Conservation (phyloP, 2,113 vertebrate genomes). For the Nibea coibor region DNA sequence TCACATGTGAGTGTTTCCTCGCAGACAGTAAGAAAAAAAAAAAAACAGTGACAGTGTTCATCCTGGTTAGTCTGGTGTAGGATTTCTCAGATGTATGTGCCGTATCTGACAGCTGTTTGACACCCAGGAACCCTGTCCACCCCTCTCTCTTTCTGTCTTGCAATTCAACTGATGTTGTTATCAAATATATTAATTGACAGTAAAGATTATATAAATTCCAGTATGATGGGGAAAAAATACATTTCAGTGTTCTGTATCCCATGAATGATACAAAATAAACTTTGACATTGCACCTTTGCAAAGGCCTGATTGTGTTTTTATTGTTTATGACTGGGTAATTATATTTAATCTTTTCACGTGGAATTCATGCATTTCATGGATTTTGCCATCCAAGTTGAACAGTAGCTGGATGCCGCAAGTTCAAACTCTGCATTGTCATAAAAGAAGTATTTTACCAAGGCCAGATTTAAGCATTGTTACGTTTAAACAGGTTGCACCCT, state of each 20-base stretch:
- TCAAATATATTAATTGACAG: slow-evolving; percentile 77
- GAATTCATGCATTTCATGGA: neutral
- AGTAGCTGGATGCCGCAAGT: neutral
- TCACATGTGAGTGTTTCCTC: slow-evolving; percentile 18
- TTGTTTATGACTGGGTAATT: neutral
- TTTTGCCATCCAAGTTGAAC: neutral
- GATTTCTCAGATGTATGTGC: slow-evolving; percentile 49
- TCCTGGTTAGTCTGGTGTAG: slow-evolving; percentile 23
- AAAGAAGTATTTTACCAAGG: too few relatives aligned
- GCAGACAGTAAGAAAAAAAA: neutral
- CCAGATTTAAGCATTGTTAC: too few relatives aligned
- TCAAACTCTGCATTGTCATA: neutral
- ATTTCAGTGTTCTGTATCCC: slow-evolving; percentile 84
- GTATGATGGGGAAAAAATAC: slow-evolving; percentile 70
- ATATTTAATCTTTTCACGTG: neutral
- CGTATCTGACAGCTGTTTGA: slow-evolving; percentile 54
- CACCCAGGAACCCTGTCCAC: slow-evolving; percentile 51
- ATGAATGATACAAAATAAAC: slow-evolving; percentile 84
- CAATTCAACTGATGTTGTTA: slow-evolving; percentile 76
- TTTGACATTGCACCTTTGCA: slow-evolving; percentile 81
- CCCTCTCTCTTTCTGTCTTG: slow-evolving; percentile 66
- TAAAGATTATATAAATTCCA: slow-evolving; percentile 80
- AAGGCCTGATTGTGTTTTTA: slow-evolving; percentile 44
- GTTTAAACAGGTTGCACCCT: too few relatives aligned
- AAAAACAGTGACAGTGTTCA: neutral